Percentiles rank a stretch among this genome's conserved stretches.
Evolutionary conservation across 2,113 vertebrate genomes (phyloP).

Genomic region (Odontesthes bonariensis): DNA sequence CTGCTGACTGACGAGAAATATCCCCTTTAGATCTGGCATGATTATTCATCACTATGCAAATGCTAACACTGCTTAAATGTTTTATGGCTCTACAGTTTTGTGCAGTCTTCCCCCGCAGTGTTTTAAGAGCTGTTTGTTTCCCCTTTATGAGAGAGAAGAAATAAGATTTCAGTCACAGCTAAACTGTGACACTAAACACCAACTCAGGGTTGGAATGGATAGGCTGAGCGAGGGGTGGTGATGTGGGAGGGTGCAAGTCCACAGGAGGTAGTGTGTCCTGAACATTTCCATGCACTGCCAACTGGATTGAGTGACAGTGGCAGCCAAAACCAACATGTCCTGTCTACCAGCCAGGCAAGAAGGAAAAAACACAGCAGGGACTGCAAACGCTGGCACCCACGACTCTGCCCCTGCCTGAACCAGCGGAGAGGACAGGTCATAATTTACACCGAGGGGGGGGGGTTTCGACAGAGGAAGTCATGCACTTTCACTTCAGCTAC

Average conservation of each 20-base stretch:
- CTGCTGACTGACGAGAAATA: too few species aligned
- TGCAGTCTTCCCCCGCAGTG: neutral
- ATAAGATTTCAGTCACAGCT: too few species aligned
- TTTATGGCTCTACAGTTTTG: neutral
- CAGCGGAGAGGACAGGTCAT: constrained; percentile 1
- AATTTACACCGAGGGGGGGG: neutral
- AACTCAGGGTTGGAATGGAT: constrained; percentile 33
- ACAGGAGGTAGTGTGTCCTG: constrained; percentile 66
- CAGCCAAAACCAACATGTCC: constrained; percentile 77
- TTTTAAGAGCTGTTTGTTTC: constrained; percentile 1
- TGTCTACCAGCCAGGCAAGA: constrained; percentile 56
- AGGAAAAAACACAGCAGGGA: constrained; percentile 62
- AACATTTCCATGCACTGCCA: constrained; percentile 64
- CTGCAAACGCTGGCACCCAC: constrained; percentile 19
- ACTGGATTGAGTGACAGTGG: constrained; percentile 58
- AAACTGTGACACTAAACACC: constrained; percentile 8
- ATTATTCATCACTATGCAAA: too few species aligned
- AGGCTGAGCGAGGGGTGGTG: constrained; percentile 54
- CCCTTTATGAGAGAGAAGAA: neutral
- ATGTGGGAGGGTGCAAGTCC: constrained; percentile 44
- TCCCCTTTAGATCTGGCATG: too few species aligned
- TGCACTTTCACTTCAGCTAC: neutral
- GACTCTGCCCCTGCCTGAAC: constrained; percentile 3
- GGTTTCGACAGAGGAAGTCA: neutral
- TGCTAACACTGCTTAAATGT: too few species aligned